Base-by-base conservation (phyloP, 2,113 vertebrate species). In the Rhea americana region DNA sequence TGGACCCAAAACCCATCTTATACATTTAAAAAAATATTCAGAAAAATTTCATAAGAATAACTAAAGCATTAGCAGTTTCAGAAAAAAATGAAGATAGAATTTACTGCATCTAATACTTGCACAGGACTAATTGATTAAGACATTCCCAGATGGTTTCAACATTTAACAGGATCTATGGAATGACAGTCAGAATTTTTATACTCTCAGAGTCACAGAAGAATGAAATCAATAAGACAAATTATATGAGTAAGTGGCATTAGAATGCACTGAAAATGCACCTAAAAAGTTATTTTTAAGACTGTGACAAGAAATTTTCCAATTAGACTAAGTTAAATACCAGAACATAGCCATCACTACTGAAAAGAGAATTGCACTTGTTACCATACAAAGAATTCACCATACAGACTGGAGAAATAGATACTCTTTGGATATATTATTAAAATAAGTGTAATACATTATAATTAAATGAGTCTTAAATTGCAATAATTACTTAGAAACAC, bases 381-480 rank as follows among this genome's bases (percentile, higher is more conserved):
- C 39, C 19, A 85, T 79, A 84, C 82, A 92, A 82, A 93, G n/a
- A 91, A 94, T 68, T 91, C 19, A 79, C 35, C 0, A 2, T 88
- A 74, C 35, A 53, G 85, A 82, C 59, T 55, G 35, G 19, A 87
- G 63, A 93, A 92, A 94, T 81, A 93, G 9, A 80, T 15, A 91
- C 65, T 93, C 35, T 78, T 87, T 88, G 62, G 66, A 87, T 30
- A 89, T 92, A 43, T 50, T 93, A 94, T 82, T 90, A 86, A 89
- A 93, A 94, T 77, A 94, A 94, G 89, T 68, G 58, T 61, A 93
- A 91, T 48, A 65, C 76, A 66, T 85, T 89, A 81, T 73, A 95
- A 96, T 90, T 96, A 93, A 93, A 89, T 81, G 55, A 75, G 50
- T 91, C 74, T 90, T 95, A 92, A 96, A 96, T 79, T 32, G 77